Evolutionary conservation across 2,113 vertebrate genomes (phyloP).

Genomic region (Oncorhynchus kisutch): DNA sequence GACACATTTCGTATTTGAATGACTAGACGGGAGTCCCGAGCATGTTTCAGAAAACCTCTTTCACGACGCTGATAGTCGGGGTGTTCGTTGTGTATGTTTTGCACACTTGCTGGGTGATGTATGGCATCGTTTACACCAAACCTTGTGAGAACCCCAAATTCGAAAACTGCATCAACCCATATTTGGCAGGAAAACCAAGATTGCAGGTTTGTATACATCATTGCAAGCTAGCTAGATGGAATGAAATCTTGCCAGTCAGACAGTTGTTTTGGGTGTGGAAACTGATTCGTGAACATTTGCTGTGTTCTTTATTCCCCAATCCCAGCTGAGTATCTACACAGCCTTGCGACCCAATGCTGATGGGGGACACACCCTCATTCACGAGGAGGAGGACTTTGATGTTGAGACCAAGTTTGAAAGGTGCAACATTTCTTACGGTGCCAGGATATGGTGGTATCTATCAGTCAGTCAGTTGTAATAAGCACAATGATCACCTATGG

Average conservation of each 20-base stretch:
- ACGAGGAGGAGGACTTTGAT: slow-evolving; percentile 91
- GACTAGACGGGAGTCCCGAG: background rate
- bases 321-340: slow-evolving; percentile 91
- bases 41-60: slow-evolving; percentile 83
- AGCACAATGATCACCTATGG: too few relatives aligned
- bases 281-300: too few relatives aligned
- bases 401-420: slow-evolving; percentile 90
- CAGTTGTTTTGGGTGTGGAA: background rate
- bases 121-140: slow-evolving; percentile 92
- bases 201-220: slow-evolving; percentile 77
- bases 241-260: background rate
- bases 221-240: too few relatives aligned
- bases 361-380: slow-evolving; percentile 85
- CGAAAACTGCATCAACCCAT: slow-evolving; percentile 83
- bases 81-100: slow-evolving; percentile 91
- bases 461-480: too few relatives aligned
- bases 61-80: slow-evolving; percentile 89
- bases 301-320: background rate
- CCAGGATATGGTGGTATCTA: too few relatives aligned
- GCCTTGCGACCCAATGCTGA: slow-evolving; percentile 78
- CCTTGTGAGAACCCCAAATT: slow-evolving; percentile 75
- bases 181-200: slow-evolving; percentile 82
- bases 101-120: slow-evolving; percentile 99
- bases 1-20: too few relatives aligned
- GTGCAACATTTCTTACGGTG: slow-evolving; percentile 33